These are phyloP conservation scores for Hermatobates lingyangjiaoensis DNA, from an alignment of 1,140 invertebrate genomes.

Conservation along the genomic window DNA sequence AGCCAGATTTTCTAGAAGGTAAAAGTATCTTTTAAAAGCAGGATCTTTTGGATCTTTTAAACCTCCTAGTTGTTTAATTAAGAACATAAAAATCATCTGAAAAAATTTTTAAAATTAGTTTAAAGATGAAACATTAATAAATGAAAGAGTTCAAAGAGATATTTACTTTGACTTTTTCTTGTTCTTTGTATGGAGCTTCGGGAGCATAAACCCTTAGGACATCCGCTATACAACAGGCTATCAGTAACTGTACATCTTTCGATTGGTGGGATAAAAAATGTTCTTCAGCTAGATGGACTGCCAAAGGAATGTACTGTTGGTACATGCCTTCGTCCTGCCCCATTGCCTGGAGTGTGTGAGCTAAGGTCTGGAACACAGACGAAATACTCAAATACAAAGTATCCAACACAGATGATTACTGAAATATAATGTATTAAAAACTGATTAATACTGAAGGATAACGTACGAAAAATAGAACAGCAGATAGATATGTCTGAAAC, in stretches of 20 bases:
- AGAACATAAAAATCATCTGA: conserved; percentile 83
- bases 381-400: no score
- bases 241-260: conserved; percentile 81
- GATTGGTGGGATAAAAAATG: conserved; percentile 77
- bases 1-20: conserved; percentile 83
- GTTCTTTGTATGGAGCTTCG: conserved; percentile 93
- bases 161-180: conserved; percentile 69
- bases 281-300: conserved; percentile 83
- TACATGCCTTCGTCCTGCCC: conserved; percentile 86
- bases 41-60: conserved; percentile 91
- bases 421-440: no score
- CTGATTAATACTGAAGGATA: no score
- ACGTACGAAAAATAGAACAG: no score
- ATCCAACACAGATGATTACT: no score
- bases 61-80: conserved; percentile 85
- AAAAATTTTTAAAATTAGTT: conserved; percentile 20
- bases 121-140: no score
- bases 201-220: conserved; percentile 93
- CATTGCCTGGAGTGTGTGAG: conserved; percentile 88
- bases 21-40: conserved; percentile 95
- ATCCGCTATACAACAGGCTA: conserved; percentile 94
- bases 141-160: neutral
- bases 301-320: conserved; percentile 80
- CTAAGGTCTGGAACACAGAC: conserved; percentile 47
- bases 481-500: no score